Base-by-base conservation (phyloP, 1,140 invertebrate genomes). In the Phocides pigmalion region DNA sequence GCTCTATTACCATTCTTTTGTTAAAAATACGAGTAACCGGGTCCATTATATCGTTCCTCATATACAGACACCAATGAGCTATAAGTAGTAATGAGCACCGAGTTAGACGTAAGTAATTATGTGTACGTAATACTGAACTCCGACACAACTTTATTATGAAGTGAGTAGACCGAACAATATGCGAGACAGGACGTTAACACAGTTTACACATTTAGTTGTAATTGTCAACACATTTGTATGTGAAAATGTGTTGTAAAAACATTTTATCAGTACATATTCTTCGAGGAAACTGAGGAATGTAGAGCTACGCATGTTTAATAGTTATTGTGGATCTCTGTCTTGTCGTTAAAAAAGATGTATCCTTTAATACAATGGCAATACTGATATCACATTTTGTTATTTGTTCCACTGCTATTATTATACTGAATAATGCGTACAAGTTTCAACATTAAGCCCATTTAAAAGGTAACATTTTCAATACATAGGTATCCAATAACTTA, bases 401-500 rank as follows among this genome's bases (percentile, higher is more conserved):
- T n/a, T n/a, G n/a, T n/a, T n/a, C n/a, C n/a, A 37, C 16, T 11
- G 49, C 2, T 51, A 17, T 4, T 1, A 37, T 53, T 35, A n/a
- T n/a, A n/a, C 32, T 19, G 20, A 53, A 20, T 16, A 42, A 42
- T 20, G 19, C 4, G 42, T n/a, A 11, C 19, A 22, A 22, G 44
- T 9, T 6, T 22, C 17, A 9, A 19, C 1, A 0, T 22, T 22
- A 12, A 47, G 22, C 42, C 51, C 12, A 56, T 41, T 56, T 56
- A 11, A 42, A 20, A 42, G 39, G 37, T 56, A 42, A 41, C 15
- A 56, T 42, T 25, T 56, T 56, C 20, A 37, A 56, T 56, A 56
- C 51, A 56, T 56, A n/a, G n/a, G n/a, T n/a, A 42, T 56, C 51
- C 37, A 42, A 56, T 56, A 56, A 56, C 42, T 35, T 11, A 42